Conservation (phyloP, 2,888 invertebrate species). For the Empis livida region DNA sequence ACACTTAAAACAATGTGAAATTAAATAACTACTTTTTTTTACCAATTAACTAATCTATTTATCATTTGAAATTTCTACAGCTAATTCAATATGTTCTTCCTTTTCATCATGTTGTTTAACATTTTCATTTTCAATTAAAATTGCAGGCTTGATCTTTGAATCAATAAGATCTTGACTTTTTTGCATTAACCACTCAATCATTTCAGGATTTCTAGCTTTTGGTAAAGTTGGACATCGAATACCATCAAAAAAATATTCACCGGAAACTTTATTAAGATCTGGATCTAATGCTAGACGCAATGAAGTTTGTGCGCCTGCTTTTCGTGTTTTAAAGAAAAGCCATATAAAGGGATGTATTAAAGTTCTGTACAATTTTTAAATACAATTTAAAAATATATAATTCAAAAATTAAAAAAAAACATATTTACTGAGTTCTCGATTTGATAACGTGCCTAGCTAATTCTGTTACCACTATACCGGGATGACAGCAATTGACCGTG, state of each 20-base stretch:
- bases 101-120: too few species aligned
- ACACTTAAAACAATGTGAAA: too few species aligned
- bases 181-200: slow-evolving; percentile 49
- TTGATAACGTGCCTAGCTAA: slow-evolving; percentile 48
- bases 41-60: too few species aligned
- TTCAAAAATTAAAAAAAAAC: not conserved
- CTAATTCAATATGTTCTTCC: too few species aligned
- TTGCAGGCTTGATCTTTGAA: not conserved
- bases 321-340: slow-evolving; percentile 26
- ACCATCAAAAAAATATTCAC: slow-evolving; percentile 45
- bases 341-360: slow-evolving; percentile 17
- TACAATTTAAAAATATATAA: not conserved
- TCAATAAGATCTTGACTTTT: slow-evolving; percentile 31
- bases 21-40: too few species aligned
- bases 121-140: too few species aligned
- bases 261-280: slow-evolving; percentile 22
- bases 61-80: too few species aligned
- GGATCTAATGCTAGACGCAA: slow-evolving; percentile 31
- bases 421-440: slow-evolving; percentile 10
- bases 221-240: slow-evolving; percentile 36
- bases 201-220: slow-evolving; percentile 40
- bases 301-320: slow-evolving; percentile 31
- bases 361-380: slow-evolving; percentile 15
- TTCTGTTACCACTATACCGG: slow-evolving; percentile 63
- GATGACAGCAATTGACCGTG: slow-evolving; percentile 57